Conservation (phyloP, 2,113 vertebrate species). For the Nerophis lumbriciformis region DNA sequence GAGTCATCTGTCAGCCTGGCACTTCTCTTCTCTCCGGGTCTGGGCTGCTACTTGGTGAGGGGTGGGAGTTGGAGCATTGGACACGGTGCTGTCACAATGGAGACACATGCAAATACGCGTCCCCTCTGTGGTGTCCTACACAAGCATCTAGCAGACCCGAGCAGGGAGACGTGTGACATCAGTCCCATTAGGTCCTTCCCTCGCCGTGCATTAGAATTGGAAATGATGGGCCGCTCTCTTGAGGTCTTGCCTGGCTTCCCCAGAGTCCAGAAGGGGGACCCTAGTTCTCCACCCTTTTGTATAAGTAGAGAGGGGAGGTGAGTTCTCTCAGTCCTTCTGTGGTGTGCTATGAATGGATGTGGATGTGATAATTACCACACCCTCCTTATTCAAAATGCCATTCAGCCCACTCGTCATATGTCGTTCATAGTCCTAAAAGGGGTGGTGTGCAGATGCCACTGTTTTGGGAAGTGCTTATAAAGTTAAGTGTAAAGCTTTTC, state of each 20-base stretch:
- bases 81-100: slow-evolving; percentile 99
- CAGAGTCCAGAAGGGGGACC: slow-evolving; percentile 79
- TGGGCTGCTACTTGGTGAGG: slow-evolving; percentile 77
- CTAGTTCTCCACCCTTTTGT: slow-evolving; percentile 82
- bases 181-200: slow-evolving; percentile 79
- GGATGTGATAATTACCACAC: slow-evolving; percentile 88
- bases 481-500: slow-evolving; percentile 73
- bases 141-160: slow-evolving; percentile 73
- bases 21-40: slow-evolving; percentile 78
- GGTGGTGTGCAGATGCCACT: slow-evolving; percentile 83
- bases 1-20: slow-evolving; percentile 99
- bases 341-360: slow-evolving; percentile 95
- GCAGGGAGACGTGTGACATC: slow-evolving; percentile 75
- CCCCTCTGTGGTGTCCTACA: slow-evolving; percentile 79
- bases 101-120: slow-evolving; percentile 90
- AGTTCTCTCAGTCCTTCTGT: slow-evolving; percentile 83
- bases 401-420: slow-evolving; percentile 89
- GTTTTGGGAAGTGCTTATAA: slow-evolving; percentile 85
- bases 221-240: slow-evolving; percentile 89
- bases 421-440: slow-evolving; percentile 69
- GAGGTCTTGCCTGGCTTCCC: slow-evolving; percentile 86
- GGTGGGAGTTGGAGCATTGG: slow-evolving; percentile 78
- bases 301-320: slow-evolving; percentile 54
- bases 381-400: slow-evolving; percentile 80
- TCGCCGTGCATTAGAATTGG: slow-evolving; percentile 96